A percentile compares a stretch with the other conserved stretches of the same genome.
These are phyloP conservation scores for Anolis apletophallus DNA, from an alignment of 2,797 vertebrate species.

Conservation along the genomic window DNA sequence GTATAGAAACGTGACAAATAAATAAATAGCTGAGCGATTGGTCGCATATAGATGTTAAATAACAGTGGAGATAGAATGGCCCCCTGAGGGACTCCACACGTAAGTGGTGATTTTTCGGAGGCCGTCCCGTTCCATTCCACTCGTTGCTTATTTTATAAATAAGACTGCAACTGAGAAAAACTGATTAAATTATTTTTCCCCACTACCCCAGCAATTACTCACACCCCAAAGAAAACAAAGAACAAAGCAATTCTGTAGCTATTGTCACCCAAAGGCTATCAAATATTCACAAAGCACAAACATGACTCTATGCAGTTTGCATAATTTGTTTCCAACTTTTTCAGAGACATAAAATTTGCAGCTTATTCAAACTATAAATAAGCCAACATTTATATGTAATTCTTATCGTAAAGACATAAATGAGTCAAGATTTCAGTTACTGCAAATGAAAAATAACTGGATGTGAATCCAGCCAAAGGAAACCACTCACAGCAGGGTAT, in stretches of 20 bases:
- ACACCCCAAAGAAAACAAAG: background rate
- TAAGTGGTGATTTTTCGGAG: no score
- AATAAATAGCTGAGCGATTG: no score
- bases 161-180: background rate
- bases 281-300: background rate
- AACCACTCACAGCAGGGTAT: conserved; percentile 8
- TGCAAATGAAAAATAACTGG: conserved; percentile 21
- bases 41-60: no score
- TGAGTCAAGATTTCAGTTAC: background rate
- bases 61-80: no score
- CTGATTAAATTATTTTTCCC: background rate
- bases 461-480: background rate
- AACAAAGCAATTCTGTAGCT: background rate
- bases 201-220: no score
- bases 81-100: no score
- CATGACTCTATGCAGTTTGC: background rate
- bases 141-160: no score
- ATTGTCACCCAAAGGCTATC: background rate
- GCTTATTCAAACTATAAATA: no score
- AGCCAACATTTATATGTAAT: background rate
- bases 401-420: background rate
- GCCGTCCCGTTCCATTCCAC: no score
- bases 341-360: background rate
- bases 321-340: background rate
- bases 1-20: no score